phyloP scores from a whole-genome alignment of 2,113 vertebrate genomes.

The Pelecanus crispus region DNA sequence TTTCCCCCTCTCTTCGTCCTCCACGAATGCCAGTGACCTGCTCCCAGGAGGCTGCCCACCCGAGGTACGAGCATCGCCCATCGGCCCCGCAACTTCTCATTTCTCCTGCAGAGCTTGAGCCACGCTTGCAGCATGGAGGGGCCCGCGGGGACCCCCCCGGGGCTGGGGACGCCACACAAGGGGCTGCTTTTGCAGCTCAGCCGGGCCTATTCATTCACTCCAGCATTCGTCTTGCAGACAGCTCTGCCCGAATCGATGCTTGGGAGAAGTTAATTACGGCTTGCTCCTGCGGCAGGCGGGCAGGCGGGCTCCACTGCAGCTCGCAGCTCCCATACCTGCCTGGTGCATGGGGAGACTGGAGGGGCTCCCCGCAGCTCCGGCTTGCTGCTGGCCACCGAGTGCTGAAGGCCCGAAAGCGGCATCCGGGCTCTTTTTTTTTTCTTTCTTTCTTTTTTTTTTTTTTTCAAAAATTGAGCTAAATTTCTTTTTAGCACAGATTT shows the following conservation, averaged over 20 bases:
- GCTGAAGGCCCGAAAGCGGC: neutral
- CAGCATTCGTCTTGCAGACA: neutral
- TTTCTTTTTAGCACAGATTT: neutral
- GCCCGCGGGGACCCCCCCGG: fast-evolving
- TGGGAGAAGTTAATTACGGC: constrained; percentile 46
- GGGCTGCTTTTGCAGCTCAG: neutral
- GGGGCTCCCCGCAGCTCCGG: neutral
- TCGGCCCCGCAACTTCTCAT: neutral
- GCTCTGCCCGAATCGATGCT: neutral
- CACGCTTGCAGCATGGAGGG: neutral
- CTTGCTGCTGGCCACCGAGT: neutral
- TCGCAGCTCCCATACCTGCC: neutral
- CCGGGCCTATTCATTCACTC: neutral
- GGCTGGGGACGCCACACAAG: neutral
- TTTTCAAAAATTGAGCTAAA: neutral
- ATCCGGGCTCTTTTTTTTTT: neutral
- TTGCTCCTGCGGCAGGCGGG: constrained; percentile 22
- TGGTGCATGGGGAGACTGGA: neutral
- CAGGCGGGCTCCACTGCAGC: constrained; percentile 16
- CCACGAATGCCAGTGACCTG: neutral
- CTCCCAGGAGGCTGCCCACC: neutral
- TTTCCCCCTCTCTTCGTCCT: neutral
- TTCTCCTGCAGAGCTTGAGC: neutral
- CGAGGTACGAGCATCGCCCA: neutral
- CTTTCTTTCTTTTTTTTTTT: neutral